Evolutionary conservation across 2,888 invertebrate genomes (phyloP), one percentile per base, ranked within the genome.

Genomic region (Leucozona laternaria): DNA sequence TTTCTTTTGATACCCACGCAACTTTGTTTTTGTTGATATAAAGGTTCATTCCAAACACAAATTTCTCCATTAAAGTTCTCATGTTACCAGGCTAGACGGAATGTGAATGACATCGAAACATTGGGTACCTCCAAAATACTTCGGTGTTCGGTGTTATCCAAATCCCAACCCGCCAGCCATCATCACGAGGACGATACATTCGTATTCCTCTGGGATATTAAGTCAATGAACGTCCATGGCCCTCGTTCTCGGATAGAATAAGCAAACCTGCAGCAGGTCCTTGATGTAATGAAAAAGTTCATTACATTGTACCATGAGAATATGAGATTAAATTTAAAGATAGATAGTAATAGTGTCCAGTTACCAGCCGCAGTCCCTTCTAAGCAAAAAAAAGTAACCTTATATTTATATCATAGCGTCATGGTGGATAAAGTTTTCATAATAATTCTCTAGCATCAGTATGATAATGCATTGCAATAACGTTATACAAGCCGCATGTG

Each of bases 261-360:
- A 80, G 53, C 58, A 48, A 70, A 40, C 31, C 48, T 28, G 8
- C 22, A 60, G n/a, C 13, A 60, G 31, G 40, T 75, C 40, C 43
- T 60, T 37, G 45, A 40, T 20, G 20, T 53, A 80, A 80, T 64
- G 48, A 70, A 68, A 81, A 76, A 76, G 15, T 71, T 81, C 64
- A 76, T 76, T 64, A 75, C 25, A 64, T 28, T 37, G 31, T 34
- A 37, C 55, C 43, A 64, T 28, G 45, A 48, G 25, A 53, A 55
- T 79, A 48, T 64, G 53, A 55, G n/a, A 72, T 37, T 34, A 45
- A 57, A 31, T 25, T 43, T 64, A 31, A 64, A 55, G 15, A 55
- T 75, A 55, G 15, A 55, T 75, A 50, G 31, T 62, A 64, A 68
- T 68, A 50, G 50, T 50, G 68, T 68, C 68, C 48, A 50, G 68